Evolutionary conservation across 2,797 vertebrate species (phyloP).

Genomic region (Eulemur rubriventer): DNA sequence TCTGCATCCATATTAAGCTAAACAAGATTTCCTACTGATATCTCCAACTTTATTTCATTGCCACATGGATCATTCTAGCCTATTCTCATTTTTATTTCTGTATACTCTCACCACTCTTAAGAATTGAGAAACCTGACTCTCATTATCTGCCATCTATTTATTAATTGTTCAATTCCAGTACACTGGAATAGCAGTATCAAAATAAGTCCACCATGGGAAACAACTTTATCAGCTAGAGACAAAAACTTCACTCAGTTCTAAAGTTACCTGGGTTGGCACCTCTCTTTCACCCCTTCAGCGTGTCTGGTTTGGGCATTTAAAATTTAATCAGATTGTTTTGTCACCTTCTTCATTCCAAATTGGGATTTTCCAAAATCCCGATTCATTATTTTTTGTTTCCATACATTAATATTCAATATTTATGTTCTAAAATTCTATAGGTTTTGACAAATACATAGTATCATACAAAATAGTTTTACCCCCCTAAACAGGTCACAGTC

Average conservation of each 20-base stretch:
- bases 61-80: not conserved
- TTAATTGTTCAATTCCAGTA: not conserved
- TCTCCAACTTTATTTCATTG: not conserved
- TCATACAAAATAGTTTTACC: not conserved
- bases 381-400: not conserved
- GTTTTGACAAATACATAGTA: not conserved
- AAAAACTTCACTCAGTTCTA: not conserved
- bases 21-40: not conserved
- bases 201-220: not conserved
- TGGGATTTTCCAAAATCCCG: not conserved
- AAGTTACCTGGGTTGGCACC: not conserved
- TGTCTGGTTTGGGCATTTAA: not conserved
- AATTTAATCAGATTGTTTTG: not conserved
- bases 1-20: not conserved
- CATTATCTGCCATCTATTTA: not conserved
- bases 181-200: not conserved
- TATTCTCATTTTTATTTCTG: not conserved
- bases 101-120: not conserved
- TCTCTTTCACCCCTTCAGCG: not conserved
- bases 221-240: not conserved
- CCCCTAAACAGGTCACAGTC: not conserved
- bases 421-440: not conserved
- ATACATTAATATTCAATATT: not conserved
- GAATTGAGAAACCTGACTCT: not conserved
- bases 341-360: not conserved